A percentile compares a stretch with the other conserved stretches of the same genome.
Conservation (phyloP, 35 echinoderm and acorn worm genomes). For the Ptychodera flava region DNA sequence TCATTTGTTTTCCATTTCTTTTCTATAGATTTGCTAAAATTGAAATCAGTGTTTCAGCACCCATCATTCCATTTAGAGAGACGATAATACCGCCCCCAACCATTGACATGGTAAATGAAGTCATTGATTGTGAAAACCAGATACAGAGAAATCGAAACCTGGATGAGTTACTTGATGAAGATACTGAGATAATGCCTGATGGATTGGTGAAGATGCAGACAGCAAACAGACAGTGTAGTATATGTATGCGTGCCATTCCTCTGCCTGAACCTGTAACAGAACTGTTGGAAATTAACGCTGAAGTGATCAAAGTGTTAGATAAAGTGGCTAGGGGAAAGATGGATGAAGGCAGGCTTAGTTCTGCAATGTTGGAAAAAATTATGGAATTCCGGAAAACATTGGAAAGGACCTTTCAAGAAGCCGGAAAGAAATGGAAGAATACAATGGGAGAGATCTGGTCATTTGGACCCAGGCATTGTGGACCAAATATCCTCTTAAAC, state of each 20-base stretch:
- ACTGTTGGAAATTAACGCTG: conserved; percentile 66
- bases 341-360: conserved; percentile 19
- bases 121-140: conserved; percentile 84
- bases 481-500: conserved; percentile 88
- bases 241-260: conserved; percentile 56
- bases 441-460: conserved; percentile 61
- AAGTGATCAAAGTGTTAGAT: conserved; percentile 74
- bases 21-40: conserved; percentile 89
- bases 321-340: conserved; percentile 33
- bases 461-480: conserved; percentile 80
- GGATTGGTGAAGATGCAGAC: conserved; percentile 64
- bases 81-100: conserved; percentile 89
- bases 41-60: conserved; percentile 78
- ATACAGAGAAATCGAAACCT: conserved; percentile 45
- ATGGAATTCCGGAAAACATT: conserved; percentile 49
- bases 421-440: conserved; percentile 85
- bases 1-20: conserved; percentile 8
- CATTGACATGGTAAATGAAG: conserved; percentile 95
- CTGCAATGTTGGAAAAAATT: conserved; percentile 29
- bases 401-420: conserved; percentile 51
- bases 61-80: conserved; percentile 93
- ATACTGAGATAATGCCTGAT: conserved; percentile 54
- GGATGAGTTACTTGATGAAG: conserved; percentile 52
- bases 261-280: conserved; percentile 60
- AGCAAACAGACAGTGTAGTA: conserved; percentile 49